Percentiles rank a stretch among this genome's conserved stretches.
These are phyloP conservation scores for Panopea generosa DNA, from an alignment of 2,888 invertebrate genomes.

Conservation along the genomic window DNA sequence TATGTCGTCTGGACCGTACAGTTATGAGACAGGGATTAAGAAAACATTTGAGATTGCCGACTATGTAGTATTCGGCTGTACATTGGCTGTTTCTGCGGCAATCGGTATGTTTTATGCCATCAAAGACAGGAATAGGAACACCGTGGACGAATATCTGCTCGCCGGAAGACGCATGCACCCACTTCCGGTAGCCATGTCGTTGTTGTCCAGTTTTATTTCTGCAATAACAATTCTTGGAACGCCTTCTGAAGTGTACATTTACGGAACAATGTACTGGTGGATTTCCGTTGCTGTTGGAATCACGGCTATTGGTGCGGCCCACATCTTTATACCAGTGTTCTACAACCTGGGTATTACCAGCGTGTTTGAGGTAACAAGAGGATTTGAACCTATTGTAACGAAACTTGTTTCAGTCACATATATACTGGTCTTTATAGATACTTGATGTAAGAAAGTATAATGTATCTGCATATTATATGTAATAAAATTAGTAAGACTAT, in stretches of 20 bases:
- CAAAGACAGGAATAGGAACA: conserved; percentile 70
- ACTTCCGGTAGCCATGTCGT: conserved; percentile 78
- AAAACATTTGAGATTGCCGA: conserved; percentile 67
- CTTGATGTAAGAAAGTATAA: too few species aligned
- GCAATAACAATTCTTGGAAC: conserved; percentile 81
- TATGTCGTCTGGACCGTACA: conserved; percentile 56
- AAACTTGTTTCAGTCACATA: too few species aligned
- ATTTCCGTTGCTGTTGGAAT: conserved; percentile 74
- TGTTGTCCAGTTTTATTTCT: conserved; percentile 82
- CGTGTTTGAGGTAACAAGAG: conserved; percentile 72
- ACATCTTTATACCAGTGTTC: conserved; percentile 73
- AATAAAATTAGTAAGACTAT: too few species aligned
- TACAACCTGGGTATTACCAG: conserved; percentile 73
- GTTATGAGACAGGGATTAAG: conserved; percentile 48
- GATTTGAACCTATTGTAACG: too few species aligned
- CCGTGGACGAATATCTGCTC: conserved; percentile 74
- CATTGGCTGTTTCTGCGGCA: conserved; percentile 71
- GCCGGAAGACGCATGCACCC: conserved; percentile 77
- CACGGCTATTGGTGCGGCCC: conserved; percentile 71
- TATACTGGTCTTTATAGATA: too few species aligned
- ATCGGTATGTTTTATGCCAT: conserved; percentile 78
- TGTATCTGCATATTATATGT: too few species aligned
- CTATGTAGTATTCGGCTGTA: conserved; percentile 73
- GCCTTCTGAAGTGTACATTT: conserved; percentile 79
- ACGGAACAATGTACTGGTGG: conserved; percentile 77